These are phyloP conservation scores for Rhinoraja longicauda DNA, from an alignment of 2,797 vertebrate genomes.

Conservation along the genomic window DNA sequence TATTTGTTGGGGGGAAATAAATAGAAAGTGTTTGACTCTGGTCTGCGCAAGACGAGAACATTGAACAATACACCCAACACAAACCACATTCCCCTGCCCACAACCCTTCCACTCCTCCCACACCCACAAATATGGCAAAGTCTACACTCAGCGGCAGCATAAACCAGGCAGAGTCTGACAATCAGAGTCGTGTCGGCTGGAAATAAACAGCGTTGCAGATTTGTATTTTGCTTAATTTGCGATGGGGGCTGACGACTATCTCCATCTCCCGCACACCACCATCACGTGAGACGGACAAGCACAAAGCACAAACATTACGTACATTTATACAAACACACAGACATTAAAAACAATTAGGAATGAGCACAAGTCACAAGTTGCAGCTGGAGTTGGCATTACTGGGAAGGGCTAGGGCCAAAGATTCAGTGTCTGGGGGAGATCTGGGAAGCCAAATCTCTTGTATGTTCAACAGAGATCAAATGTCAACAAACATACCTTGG, in stretches of 20 bases:
- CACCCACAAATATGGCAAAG: neutral
- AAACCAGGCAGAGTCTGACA: neutral
- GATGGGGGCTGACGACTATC: neutral
- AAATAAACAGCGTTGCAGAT: neutral
- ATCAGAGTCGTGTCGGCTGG: neutral
- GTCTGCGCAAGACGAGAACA: neutral
- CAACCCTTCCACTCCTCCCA: neutral
- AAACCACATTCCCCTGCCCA: neutral
- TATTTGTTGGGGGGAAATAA: slow-evolving; percentile 31
- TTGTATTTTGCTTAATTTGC: neutral
- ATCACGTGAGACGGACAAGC: neutral
- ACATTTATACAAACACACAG: neutral
- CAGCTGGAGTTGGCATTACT: slow-evolving; percentile 10
- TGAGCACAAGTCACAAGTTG: slow-evolving; percentile 2
- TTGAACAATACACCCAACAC: neutral
- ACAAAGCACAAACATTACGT: neutral
- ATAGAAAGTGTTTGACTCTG: neutral
- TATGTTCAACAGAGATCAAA: neutral
- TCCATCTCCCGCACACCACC: neutral
- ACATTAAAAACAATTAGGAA: neutral
- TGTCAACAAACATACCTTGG: slow-evolving; percentile 1
- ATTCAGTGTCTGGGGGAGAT: neutral
- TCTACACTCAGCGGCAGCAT: neutral
- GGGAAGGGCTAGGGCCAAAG: neutral
- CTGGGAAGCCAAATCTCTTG: neutral